Evolutionary conservation across 2,113 vertebrate genomes (phyloP), one percentile per base, ranked within the genome.

Genomic region (Epinephelus moara): DNA sequence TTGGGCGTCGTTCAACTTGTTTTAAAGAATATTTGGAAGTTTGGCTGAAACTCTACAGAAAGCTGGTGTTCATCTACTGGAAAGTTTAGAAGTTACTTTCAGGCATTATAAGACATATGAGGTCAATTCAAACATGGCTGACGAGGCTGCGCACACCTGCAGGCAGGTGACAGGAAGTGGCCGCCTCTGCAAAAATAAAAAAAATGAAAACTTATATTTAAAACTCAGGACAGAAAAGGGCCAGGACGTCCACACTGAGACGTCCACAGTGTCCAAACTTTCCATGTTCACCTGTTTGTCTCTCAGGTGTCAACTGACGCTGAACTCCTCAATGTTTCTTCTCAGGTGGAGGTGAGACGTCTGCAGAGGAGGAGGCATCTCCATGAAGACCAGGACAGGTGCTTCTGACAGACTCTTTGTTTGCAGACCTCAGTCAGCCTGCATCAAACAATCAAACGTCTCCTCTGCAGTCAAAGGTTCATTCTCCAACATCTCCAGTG

Each of bases 1-100:
- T 95, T 92, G 95, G 78, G 90, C 49, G 76, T 90, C 70, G 33
- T 76, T 93, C 79, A 85, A 85, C 90, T 92, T 37, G 82, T 89
- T 88, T 90, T 82, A 91, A 88, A 89, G 86, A 90, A 75, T 85
- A 88, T 92, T 92, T 91, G 86, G 87, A 89, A 47, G 70, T 86
- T 88, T 92, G 84, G 61, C 67, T 76, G 33, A 87, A 86, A 56
- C 11, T 75, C 40, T 33, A 66, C 82, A 80, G n/a, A 67, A 82
- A 84, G 45, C 66, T 80, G 78, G 52, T 60, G 64, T 75, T 86
- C 59, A 30, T 70, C 52, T 60, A 74, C n/a, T 3, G 12, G 7
- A 76, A 42, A 10, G 2, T 56, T 69, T 8, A 10, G 50, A 30
- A 15, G 60, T 52, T 21, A 37, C 33, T 77, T 67, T 61, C 23